Evolutionary conservation across 1,140 invertebrate genomes (phyloP).

Genomic region (Adoxophyes honmai): DNA sequence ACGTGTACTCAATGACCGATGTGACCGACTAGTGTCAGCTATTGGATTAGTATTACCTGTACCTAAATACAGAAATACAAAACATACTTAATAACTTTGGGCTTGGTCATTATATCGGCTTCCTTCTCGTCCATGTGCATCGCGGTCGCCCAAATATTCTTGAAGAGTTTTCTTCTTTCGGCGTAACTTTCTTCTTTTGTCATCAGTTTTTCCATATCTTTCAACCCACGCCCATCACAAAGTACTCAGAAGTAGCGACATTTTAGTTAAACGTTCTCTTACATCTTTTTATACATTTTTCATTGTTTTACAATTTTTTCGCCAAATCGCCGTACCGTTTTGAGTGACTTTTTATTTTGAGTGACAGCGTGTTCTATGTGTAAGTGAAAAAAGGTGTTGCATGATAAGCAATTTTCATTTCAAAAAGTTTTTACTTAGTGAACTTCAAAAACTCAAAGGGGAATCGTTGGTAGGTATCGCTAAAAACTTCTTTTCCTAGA

Average conservation of each 20-base stretch:
- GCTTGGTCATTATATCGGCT: conserved; percentile 37
- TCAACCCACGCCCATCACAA: not conserved
- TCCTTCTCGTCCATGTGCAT: conserved; percentile 44
- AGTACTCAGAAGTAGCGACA: not conserved
- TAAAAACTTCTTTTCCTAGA: too few species aligned
- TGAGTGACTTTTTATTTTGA: not conserved
- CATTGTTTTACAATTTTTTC: not conserved
- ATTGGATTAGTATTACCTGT: too few species aligned
- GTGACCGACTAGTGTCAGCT: too few species aligned
- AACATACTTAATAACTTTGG: conserved; percentile 60
- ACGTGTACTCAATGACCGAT: too few species aligned
- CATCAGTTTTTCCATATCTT: conserved; percentile 26
- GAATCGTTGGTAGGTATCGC: too few species aligned
- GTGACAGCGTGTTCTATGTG: too few species aligned
- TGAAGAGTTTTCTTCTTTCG: conserved; percentile 52
- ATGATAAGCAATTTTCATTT: too few species aligned
- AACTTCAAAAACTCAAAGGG: too few species aligned
- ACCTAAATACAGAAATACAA: too few species aligned
- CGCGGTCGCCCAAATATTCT: conserved; percentile 55
- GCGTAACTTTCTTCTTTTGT: conserved; percentile 50
- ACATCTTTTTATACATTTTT: not conserved
- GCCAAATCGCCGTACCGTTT: not conserved
- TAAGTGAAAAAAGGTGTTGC: too few species aligned
- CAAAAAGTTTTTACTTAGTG: not conserved
- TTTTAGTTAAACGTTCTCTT: not conserved